These are phyloP conservation scores for Leptopilina boulardi DNA, from an alignment of 1,140 invertebrate species.

Conservation along the genomic window DNA sequence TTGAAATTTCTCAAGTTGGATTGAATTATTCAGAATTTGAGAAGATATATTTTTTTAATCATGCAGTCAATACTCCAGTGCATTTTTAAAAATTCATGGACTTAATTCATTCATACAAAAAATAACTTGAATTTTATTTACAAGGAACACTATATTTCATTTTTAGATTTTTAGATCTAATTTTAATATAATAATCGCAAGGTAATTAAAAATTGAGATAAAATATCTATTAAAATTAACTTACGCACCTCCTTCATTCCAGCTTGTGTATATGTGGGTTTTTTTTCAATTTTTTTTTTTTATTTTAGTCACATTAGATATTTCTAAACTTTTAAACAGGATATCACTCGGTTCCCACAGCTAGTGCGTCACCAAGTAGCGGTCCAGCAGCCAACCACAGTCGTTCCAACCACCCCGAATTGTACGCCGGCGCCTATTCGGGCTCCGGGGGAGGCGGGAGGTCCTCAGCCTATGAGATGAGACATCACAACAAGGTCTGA, in stretches of 20 bases:
- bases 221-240: background rate
- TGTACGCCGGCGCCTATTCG: conserved; percentile 81
- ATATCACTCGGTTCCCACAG: conserved; percentile 78
- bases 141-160: too few relatives aligned
- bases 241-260: conserved; percentile 1
- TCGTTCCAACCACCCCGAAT: conserved; percentile 78
- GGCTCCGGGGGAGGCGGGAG: conserved; percentile 76
- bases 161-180: too few relatives aligned
- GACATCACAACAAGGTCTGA: conserved; percentile 78
- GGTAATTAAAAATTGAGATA: background rate
- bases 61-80: too few relatives aligned
- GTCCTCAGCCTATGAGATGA: conserved; percentile 77
- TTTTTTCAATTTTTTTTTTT: conserved; percentile 52
- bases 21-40: too few relatives aligned
- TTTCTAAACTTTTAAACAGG: conserved; percentile 74
- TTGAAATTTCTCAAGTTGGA: too few relatives aligned
- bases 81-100: too few relatives aligned
- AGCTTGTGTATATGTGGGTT: conserved; percentile 6
- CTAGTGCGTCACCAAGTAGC: conserved; percentile 80
- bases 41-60: too few relatives aligned
- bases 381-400: conserved; percentile 77
- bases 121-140: too few relatives aligned
- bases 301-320: conserved; percentile 52
- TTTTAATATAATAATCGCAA: too few relatives aligned
- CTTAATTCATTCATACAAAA: too few relatives aligned